These are phyloP conservation scores for Drosophila albomicans DNA, from an alignment of 1,140 invertebrate species.

Conservation along the genomic window DNA sequence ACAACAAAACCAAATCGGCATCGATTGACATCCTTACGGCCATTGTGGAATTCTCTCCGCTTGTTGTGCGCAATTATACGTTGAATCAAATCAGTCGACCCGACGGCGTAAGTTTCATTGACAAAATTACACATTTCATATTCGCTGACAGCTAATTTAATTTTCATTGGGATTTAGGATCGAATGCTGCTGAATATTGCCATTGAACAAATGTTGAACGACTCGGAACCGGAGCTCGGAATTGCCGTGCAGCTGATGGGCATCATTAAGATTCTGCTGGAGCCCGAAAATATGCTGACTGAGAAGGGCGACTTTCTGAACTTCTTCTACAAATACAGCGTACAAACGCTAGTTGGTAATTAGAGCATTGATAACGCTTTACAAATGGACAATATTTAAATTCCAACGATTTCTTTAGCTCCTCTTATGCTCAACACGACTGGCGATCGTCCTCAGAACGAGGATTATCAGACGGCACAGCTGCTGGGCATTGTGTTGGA, in stretches of 20 bases:
- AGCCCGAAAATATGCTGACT: constrained; percentile 99
- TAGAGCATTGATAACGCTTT: neutral
- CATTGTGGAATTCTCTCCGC: constrained; percentile 99
- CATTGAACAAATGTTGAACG: constrained; percentile 97
- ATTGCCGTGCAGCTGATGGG: constrained; percentile 98
- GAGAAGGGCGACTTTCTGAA: constrained; percentile 99
- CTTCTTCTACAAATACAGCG: constrained; percentile 99
- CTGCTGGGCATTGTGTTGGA: constrained; percentile 97
- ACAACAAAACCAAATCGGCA: constrained; percentile 96
- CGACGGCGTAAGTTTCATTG: constrained; percentile 90
- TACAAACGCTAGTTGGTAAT: constrained; percentile 96
- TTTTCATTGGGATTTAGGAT: constrained; percentile 87
- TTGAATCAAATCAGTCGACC: constrained; percentile 95
- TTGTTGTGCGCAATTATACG: constrained; percentile 98
- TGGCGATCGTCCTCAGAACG: constrained; percentile 93
- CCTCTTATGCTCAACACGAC: constrained; percentile 96
- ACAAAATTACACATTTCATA: neutral
- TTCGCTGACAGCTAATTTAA: neutral
- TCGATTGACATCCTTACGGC: constrained; percentile 99
- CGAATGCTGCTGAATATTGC: constrained; percentile 98
- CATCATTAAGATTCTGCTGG: constrained; percentile 96
- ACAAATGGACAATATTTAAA: neutral
- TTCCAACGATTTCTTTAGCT: constrained; percentile 86
- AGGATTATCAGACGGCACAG: constrained; percentile 98
- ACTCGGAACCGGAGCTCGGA: constrained; percentile 95